Conservation (phyloP, 2,888 invertebrate genomes). For the Diploptera punctata region DNA sequence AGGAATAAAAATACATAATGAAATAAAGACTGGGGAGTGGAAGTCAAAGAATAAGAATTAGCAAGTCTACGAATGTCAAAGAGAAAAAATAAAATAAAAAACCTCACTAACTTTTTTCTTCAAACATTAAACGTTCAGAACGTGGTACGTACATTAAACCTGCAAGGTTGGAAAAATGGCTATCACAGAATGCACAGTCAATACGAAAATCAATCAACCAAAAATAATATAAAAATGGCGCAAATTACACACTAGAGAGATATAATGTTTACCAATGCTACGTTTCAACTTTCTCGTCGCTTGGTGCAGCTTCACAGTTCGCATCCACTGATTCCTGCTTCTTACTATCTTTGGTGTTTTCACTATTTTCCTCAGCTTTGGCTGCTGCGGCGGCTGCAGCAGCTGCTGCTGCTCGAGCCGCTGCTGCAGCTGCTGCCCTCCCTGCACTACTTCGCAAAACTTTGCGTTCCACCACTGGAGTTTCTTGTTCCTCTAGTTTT, state of each 20-base stretch:
- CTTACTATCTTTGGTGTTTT: conserved; percentile 39
- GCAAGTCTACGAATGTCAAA: conserved; percentile 12
- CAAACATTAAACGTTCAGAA: conserved; percentile 39
- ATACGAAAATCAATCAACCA: conserved; percentile 41
- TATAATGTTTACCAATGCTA: conserved; percentile 40
- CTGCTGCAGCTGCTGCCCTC: conserved; percentile 64
- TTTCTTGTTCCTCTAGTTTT: conserved; percentile 51
- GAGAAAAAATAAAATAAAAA: conserved; percentile 5
- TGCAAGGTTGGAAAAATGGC: conserved; percentile 43
- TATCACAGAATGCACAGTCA: conserved; percentile 46
- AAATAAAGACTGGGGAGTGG: background rate
- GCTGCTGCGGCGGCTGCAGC: conserved; percentile 29
- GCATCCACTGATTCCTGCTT: conserved; percentile 26
- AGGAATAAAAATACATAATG: conserved; percentile 17
- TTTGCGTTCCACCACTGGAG: conserved; percentile 65
- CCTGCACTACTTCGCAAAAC: conserved; percentile 72
- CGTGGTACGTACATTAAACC: conserved; percentile 38
- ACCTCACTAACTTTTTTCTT: background rate
- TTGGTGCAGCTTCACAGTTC: conserved; percentile 21
- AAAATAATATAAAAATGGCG: conserved; percentile 34
- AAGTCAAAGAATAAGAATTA: background rate
- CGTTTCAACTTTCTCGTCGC: conserved; percentile 37
- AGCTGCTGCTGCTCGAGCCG: conserved; percentile 58
- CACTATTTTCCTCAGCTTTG: conserved; percentile 18
- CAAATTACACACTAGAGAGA: conserved; percentile 37